Percentiles rank a stretch among this genome's conserved stretches.
phyloP scores from a whole-genome alignment of 1,140 invertebrate genomes.

The Branchinecta lynchi region DNA sequence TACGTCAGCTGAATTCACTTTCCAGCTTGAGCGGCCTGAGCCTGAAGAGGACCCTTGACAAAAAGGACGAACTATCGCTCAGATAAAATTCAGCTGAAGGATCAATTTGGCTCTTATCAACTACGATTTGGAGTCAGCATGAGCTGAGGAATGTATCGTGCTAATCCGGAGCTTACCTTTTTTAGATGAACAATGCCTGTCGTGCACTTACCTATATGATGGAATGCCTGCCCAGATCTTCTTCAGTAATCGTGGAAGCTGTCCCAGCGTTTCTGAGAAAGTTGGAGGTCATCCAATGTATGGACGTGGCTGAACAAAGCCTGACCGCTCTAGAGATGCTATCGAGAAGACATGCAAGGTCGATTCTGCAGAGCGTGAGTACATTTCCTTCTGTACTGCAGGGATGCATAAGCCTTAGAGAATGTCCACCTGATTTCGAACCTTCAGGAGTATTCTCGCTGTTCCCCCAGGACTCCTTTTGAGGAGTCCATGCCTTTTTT shows the following conservation, averaged over 20 bases:
- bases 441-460: too few species aligned
- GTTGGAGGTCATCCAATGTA: conserved; percentile 92
- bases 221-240: conserved; percentile 90
- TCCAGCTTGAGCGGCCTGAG: too few species aligned
- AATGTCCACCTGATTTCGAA: too few species aligned
- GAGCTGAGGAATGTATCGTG: too few species aligned
- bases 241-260: conserved; percentile 87
- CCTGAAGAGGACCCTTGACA: too few species aligned
- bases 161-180: conserved; percentile 21
- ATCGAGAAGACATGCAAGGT: conserved; percentile 86
- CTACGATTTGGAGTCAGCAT: too few species aligned
- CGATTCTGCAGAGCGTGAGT: conserved; percentile 79
- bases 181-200: conserved; percentile 93
- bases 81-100: not conserved
- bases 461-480: too few species aligned
- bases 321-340: conserved; percentile 91
- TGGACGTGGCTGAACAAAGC: conserved; percentile 97
- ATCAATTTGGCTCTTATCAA: too few species aligned
- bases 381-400: not conserved
- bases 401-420: too few species aligned
- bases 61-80: too few species aligned
- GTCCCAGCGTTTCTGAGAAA: conserved; percentile 91
- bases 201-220: conserved; percentile 98
- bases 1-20: too few species aligned
- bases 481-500: too few species aligned